Evolutionary conservation across 2,797 vertebrate genomes (phyloP).

Genomic region (Oceanodroma leucorhoa): DNA sequence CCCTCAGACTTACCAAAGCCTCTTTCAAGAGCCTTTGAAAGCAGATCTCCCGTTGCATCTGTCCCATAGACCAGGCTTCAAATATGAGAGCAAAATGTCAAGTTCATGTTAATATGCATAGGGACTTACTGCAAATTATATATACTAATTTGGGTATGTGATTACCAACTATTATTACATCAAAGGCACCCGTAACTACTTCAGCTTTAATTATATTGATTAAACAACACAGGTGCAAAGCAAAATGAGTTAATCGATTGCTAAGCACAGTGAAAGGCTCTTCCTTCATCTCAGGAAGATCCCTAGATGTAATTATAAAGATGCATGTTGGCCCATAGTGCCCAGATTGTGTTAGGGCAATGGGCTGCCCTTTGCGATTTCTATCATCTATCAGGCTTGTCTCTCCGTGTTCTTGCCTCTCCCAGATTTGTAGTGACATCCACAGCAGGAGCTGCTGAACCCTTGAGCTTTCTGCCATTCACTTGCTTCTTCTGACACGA

Average conservation of each 20-base stretch:
- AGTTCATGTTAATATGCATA: not conserved
- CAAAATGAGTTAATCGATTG: not conserved
- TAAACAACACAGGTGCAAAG: not conserved
- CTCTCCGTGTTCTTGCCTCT: not conserved
- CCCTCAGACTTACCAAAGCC: not conserved
- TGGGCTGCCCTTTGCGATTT: not conserved
- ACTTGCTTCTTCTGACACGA: not conserved
- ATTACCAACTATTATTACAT: not conserved
- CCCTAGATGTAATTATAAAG: not conserved
- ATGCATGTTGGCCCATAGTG: not conserved
- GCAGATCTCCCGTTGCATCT: not conserved
- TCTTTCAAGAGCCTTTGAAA: not conserved
- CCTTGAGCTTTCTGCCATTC: slow-evolving; percentile 8
- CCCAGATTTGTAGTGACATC: not conserved
- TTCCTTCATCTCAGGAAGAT: not conserved
- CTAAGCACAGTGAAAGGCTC: not conserved
- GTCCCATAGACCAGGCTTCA: not conserved
- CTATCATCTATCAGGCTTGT: not conserved
- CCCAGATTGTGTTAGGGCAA: not conserved
- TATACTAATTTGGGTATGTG: not conserved
- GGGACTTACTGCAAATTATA: not conserved
- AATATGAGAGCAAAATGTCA: not conserved
- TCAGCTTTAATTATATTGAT: not conserved
- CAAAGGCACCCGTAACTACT: not conserved
- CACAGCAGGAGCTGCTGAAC: not conserved